Evolutionary conservation across 2,888 invertebrate species (phyloP).

Genomic region (Sinelater perroti): DNA sequence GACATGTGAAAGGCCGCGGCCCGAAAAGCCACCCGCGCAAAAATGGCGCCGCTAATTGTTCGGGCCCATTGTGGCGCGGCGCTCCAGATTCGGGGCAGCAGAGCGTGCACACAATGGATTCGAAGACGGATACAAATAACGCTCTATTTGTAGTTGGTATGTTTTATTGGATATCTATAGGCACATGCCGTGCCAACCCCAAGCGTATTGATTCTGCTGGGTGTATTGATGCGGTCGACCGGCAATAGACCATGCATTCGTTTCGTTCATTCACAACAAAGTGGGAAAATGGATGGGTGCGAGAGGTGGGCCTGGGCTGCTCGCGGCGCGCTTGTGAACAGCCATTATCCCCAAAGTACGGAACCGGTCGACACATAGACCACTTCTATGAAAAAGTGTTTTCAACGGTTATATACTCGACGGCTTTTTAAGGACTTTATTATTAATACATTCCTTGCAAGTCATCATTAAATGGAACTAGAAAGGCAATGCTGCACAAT

Average conservation of each 20-base stretch:
- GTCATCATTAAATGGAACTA: too few species aligned
- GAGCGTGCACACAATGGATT: constrained; percentile 29
- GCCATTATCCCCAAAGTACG: too few species aligned
- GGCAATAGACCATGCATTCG: constrained; percentile 31
- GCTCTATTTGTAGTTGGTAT: constrained; percentile 27
- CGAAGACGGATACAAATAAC: constrained; percentile 27
- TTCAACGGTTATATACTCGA: too few species aligned
- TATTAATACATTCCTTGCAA: too few species aligned
- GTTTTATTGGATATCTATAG: constrained; percentile 46
- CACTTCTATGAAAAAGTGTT: too few species aligned
- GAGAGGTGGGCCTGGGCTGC: background rate
- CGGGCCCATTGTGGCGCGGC: too few species aligned
- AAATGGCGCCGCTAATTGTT: constrained; percentile 1
- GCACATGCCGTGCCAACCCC: constrained; percentile 46
- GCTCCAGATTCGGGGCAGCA: constrained; percentile 22
- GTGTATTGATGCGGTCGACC: constrained; percentile 42
- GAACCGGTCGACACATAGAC: too few species aligned
- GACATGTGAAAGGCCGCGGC: constrained; percentile 11
- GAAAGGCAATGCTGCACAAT: too few species aligned
- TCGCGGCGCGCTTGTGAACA: background rate
- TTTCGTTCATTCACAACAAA: constrained; percentile 7
- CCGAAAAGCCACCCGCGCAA: background rate
- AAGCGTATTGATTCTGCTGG: constrained; percentile 43
- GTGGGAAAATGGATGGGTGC: background rate
- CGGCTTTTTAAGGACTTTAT: too few species aligned